These are phyloP conservation scores for Sciaenops ocellatus DNA, from an alignment of 2,797 vertebrate species.

Conservation along the genomic window DNA sequence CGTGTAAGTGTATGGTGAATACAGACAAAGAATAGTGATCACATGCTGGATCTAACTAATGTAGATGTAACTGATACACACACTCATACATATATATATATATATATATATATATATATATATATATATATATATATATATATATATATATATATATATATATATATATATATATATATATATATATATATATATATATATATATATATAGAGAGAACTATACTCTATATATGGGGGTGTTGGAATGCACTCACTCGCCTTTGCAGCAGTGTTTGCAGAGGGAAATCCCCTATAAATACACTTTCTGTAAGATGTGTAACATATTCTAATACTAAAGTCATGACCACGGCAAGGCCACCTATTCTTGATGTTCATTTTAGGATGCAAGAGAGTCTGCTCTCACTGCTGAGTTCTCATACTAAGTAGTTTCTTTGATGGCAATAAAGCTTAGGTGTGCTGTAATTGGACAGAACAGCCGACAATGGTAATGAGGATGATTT, in stretches of 20 bases:
- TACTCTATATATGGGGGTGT: constrained; percentile 30
- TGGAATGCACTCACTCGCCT: constrained; percentile 36
- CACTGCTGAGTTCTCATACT: constrained; percentile 49
- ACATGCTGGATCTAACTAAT: constrained; percentile 6
- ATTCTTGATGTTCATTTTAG: constrained; percentile 29
- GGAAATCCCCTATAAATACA: constrained; percentile 8
- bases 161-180: constrained; percentile 21
- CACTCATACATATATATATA: constrained; percentile 4
- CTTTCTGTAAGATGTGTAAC: not conserved
- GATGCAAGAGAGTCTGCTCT: constrained; percentile 45
- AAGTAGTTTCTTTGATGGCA: constrained; percentile 55
- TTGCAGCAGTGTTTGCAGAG: constrained; percentile 32
- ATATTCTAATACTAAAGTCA: not conserved
- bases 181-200: not conserved
- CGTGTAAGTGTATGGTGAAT: not conserved
- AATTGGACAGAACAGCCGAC: constrained; percentile 62
- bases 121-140: constrained; percentile 16
- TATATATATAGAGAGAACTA: constrained; percentile 18
- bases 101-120: constrained; percentile 8
- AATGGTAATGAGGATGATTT: constrained; percentile 58
- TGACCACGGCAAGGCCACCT: constrained; percentile 10
- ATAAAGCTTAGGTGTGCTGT: constrained; percentile 44
- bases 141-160: not conserved
- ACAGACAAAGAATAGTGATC: not conserved
- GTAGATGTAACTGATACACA: constrained; percentile 31